Evolutionary conservation across 1,140 invertebrate genomes (phyloP), one percentile per base, ranked within the genome.

Genomic region (Myzus persicae): DNA sequence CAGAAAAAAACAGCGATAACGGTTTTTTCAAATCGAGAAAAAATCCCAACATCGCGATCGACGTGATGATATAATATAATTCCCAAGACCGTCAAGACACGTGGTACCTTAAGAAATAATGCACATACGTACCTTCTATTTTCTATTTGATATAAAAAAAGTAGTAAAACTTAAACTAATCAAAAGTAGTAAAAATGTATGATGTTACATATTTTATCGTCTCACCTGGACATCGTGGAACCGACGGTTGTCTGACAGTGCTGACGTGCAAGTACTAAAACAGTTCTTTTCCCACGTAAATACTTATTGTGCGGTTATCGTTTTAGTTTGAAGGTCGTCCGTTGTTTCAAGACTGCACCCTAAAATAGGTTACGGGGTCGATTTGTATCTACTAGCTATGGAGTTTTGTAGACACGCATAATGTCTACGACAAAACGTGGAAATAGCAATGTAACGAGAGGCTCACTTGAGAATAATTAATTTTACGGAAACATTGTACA

Each of bases 321-420:
- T 93, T 93, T 93, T 40, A 51, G 36, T 85, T 40, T 48, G 76
- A 93, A 93, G 91, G 91, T 93, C 91, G 91, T 48, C 91, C 67
- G 59, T 91, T 91, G 91, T 93, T 93, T 85, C 46, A 42, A 54
- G 18, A 85, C 76, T 85, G 81, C 81, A 54, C 91, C 91, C 81
- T 67, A 18, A 93, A 93, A 84, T 93, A 38, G 91, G 91, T 82
- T 38, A 82, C 44, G 24, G 91, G 91, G 91, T 48, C 46, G 76
- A 84, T 84, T 93, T 54, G 36, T 93, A 93, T 93, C 91, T 22
- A 44, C 90, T 6, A 36, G n/a, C 67, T 26, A 40, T 26, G 38
- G 42, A 46, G 81, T 51, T 84, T 38, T 40, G 81, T 85, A 93
- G 81, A 93, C 91, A 85, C 91, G 81, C 91, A 84, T 48, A 44